A percentile compares a stretch with the other conserved stretches of the same genome.
Evolutionary conservation across 1,140 invertebrate species (phyloP).

Genomic region (Epicauta chinensis): DNA sequence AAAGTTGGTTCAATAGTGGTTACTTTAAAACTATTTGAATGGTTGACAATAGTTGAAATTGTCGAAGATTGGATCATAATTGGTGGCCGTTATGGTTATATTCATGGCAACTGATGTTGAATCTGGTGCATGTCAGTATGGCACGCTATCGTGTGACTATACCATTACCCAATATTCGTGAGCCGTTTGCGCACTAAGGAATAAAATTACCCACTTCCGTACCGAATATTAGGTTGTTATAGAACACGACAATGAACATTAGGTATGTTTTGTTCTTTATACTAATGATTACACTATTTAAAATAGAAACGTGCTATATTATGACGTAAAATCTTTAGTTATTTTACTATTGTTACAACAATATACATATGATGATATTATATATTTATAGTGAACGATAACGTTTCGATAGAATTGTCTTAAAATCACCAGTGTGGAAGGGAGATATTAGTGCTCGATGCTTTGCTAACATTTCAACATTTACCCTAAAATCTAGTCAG

Average conservation of each 20-base stretch:
- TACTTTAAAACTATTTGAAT: too few relatives aligned
- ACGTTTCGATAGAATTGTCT: conserved; percentile 15
- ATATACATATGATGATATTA: too few relatives aligned
- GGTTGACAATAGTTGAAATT: too few relatives aligned
- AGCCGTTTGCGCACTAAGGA: conserved; percentile 17
- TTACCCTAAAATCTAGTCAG: conserved; percentile 12
- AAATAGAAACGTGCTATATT: too few relatives aligned
- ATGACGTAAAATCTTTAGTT: too few relatives aligned
- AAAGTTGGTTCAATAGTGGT: too few relatives aligned
- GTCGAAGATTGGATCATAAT: conserved; percentile 2
- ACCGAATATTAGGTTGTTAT: conserved; percentile 16
- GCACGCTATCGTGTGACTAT: conserved; percentile 16
- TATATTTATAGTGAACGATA: too few relatives aligned
- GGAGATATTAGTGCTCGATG: conserved; percentile 15
- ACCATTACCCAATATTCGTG: conserved; percentile 17
- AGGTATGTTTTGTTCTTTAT: conserved; percentile 10
- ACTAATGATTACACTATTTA: background rate
- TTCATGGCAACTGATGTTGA: conserved; percentile 9
- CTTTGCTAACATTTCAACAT: conserved; percentile 10
- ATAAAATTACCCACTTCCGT: conserved; percentile 17
- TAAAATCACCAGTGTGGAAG: conserved; percentile 16
- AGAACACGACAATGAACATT: conserved; percentile 15
- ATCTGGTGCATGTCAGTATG: conserved; percentile 9
- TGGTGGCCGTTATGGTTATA: conserved; percentile 8
- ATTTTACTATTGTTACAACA: too few relatives aligned